Evolutionary conservation across 2,888 invertebrate genomes (phyloP).

Genomic region (Rhogogaster chlorosoma): DNA sequence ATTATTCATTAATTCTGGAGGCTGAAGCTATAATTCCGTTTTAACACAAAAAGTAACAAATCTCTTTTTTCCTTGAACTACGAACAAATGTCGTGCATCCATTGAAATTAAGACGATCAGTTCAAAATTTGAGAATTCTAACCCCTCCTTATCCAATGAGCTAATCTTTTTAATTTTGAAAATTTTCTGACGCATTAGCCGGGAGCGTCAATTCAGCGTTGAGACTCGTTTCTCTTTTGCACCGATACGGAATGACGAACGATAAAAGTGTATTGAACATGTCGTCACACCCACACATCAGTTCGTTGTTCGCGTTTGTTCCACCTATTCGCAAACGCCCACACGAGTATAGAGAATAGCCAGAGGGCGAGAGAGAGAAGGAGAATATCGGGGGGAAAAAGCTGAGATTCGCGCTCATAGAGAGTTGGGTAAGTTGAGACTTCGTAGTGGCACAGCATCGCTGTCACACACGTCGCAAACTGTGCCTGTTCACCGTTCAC

Average conservation of each 20-base stretch:
- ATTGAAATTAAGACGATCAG: background rate
- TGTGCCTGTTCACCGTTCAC: slow-evolving; percentile 10
- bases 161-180: background rate
- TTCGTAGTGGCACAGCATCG: slow-evolving; percentile 4
- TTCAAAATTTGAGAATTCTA: background rate
- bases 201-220: background rate
- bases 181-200: background rate
- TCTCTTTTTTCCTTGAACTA: background rate
- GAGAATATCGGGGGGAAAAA: slow-evolving; percentile 18
- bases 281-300: background rate
- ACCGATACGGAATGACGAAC: background rate
- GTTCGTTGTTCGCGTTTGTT: slow-evolving; percentile 11
- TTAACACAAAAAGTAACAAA: background rate
- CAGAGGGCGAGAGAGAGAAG: background rate
- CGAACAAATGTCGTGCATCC: background rate
- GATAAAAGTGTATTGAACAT: background rate
- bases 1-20: background rate
- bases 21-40: background rate
- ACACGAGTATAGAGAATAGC: background rate
- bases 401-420: slow-evolving; percentile 19
- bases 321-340: background rate
- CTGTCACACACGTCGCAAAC: slow-evolving; percentile 37
- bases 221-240: background rate
- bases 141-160: background rate
- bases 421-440: slow-evolving; percentile 29